Evolutionary conservation across 1,140 invertebrate genomes (phyloP).

Genomic region (Lineus longissimus): DNA sequence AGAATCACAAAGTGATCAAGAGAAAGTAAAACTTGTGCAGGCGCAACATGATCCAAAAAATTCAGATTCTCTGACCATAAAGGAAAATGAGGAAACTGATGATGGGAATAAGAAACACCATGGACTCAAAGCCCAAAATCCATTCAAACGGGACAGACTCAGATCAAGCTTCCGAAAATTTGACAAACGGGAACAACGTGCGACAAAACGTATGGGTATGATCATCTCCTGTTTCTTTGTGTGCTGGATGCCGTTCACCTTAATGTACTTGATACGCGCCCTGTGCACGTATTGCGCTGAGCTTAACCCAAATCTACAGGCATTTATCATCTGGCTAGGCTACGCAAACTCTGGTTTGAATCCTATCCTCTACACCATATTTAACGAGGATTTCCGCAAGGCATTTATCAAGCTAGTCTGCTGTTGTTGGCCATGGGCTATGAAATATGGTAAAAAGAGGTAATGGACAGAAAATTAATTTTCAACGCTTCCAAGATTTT

Average conservation of each 20-base stretch:
- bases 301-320: slow-evolving; percentile 33
- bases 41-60: not conserved
- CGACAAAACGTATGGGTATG: slow-evolving; percentile 91
- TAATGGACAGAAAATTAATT: too few relatives aligned
- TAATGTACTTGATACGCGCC: slow-evolving; percentile 60
- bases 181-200: slow-evolving; percentile 81
- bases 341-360: slow-evolving; percentile 96
- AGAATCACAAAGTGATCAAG: slow-evolving; percentile 6
- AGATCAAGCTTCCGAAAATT: slow-evolving; percentile 23
- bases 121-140: not conserved
- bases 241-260: slow-evolving; percentile 98
- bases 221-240: slow-evolving; percentile 99
- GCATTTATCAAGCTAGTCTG: slow-evolving; percentile 67
- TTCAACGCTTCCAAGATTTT: too few relatives aligned
- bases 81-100: not conserved
- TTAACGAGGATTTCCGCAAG: slow-evolving; percentile 95
- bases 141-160: slow-evolving; percentile 1
- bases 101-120: not conserved
- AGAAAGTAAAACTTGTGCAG: not conserved
- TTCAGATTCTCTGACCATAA: not conserved
- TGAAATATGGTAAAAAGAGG: too few relatives aligned
- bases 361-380: slow-evolving; percentile 95
- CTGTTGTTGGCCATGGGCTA: not conserved
- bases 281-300: slow-evolving; percentile 37
- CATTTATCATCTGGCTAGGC: slow-evolving; percentile 77